These are phyloP conservation scores for Agonopterix alstromeriana DNA, from an alignment of 2,888 invertebrate genomes.

Conservation along the genomic window DNA sequence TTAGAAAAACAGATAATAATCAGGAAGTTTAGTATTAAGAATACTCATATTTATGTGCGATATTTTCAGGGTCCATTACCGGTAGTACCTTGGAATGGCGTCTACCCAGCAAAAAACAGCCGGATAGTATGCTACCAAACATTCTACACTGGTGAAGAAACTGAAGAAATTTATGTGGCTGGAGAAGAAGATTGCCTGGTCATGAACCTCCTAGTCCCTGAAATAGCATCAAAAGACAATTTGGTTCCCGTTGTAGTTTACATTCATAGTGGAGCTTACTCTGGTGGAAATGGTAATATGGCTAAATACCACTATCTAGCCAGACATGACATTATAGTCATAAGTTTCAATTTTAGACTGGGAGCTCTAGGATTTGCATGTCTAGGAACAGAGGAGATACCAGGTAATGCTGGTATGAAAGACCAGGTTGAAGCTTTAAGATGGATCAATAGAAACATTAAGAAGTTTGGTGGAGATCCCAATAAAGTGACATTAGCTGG, in stretches of 20 bases:
- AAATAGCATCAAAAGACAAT: conserved; percentile 41
- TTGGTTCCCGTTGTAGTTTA: conserved; percentile 56
- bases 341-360: conserved; percentile 82
- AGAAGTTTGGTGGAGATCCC: conserved; percentile 87
- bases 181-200: conserved; percentile 56
- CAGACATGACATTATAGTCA: conserved; percentile 80
- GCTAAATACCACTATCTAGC: conserved; percentile 78
- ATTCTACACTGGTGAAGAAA: conserved; percentile 35
- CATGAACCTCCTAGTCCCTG: conserved; percentile 48
- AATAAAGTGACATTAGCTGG: conserved; percentile 87
- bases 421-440: conserved; percentile 88
- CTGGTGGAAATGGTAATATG: conserved; percentile 58
- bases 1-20: too few relatives aligned
- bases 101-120: conserved; percentile 31
- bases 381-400: conserved; percentile 76
- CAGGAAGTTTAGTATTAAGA: too few relatives aligned
- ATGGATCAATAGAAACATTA: conserved; percentile 86
- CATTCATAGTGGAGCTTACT: conserved; percentile 60
- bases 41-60: not conserved
- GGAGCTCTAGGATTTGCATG: conserved; percentile 84
- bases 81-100: conserved; percentile 40
- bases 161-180: conserved; percentile 33
- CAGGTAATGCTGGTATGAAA: conserved; percentile 90
- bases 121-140: conserved; percentile 46
- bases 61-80: conserved; percentile 55